Percentiles rank a stretch among this genome's conserved stretches.
These are phyloP conservation scores for Euwallacea similis DNA, from an alignment of 1,140 invertebrate species.

Conservation along the genomic window DNA sequence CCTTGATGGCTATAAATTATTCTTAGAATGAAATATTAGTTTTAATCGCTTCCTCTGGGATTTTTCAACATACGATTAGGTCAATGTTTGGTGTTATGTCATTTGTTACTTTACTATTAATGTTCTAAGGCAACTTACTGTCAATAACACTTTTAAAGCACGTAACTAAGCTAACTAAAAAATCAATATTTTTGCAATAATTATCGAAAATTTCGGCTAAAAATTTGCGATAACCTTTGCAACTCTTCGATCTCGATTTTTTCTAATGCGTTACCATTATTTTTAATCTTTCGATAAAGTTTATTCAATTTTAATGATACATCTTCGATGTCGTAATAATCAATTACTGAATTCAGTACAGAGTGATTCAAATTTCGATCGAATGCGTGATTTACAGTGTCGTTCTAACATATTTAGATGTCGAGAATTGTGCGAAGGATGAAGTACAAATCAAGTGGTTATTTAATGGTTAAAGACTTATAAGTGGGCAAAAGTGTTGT, in stretches of 20 bases:
- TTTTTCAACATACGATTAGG: not conserved
- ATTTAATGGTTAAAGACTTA: too few species aligned
- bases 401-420: too few species aligned
- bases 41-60: constrained; percentile 13
- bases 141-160: not conserved
- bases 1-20: constrained; percentile 24
- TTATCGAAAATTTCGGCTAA: constrained; percentile 8
- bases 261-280: constrained; percentile 14
- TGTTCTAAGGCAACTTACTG: not conserved
- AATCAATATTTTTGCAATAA: constrained; percentile 30
- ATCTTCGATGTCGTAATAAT: not conserved
- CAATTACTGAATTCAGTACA: not conserved
- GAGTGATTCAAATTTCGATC: not conserved
- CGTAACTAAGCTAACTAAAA: constrained; percentile 4
- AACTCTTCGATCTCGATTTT: constrained; percentile 22
- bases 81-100: not conserved
- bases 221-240: constrained; percentile 26
- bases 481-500: too few species aligned
- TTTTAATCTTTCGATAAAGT: constrained; percentile 4
- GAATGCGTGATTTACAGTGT: too few species aligned
- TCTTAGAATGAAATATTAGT: constrained; percentile 19
- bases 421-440: too few species aligned
- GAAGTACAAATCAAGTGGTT: too few species aligned
- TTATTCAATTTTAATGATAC: not conserved
- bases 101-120: not conserved